These are phyloP conservation scores for Drosophila ezoana DNA, from an alignment of 2,888 invertebrate genomes.

Conservation along the genomic window DNA sequence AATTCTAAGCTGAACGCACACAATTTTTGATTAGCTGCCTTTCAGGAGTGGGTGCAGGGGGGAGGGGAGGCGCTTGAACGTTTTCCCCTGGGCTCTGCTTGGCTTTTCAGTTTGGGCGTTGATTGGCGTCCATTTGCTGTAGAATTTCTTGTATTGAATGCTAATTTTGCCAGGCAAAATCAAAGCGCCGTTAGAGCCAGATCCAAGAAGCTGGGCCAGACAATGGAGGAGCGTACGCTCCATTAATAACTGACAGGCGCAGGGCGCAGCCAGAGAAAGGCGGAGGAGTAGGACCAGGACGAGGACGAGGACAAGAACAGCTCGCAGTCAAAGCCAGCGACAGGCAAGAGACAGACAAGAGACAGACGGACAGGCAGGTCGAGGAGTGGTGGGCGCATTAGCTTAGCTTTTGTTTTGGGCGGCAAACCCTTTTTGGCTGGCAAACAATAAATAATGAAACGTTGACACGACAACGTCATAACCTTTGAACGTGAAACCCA, in stretches of 20 bases:
- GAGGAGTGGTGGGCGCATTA: slow-evolving; percentile 78
- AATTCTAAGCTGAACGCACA: slow-evolving; percentile 2
- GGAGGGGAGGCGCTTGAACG: background rate
- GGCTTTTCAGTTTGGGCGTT: slow-evolving; percentile 65
- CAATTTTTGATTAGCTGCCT: slow-evolving; percentile 20
- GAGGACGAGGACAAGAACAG: slow-evolving; percentile 18
- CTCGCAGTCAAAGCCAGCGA: slow-evolving; percentile 50
- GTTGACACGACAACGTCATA: slow-evolving; percentile 84
- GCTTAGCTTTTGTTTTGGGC: slow-evolving; percentile 70
- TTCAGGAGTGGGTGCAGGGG: background rate
- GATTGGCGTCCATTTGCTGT: slow-evolving; percentile 67
- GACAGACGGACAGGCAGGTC: slow-evolving; percentile 27
- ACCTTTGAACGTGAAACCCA: slow-evolving; percentile 83
- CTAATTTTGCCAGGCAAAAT: slow-evolving; percentile 76
- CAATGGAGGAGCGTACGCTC: slow-evolving; percentile 67
- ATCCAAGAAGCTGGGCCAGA: slow-evolving; percentile 39
- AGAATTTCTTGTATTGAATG: slow-evolving; percentile 77
- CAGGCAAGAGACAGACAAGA: slow-evolving; percentile 13
- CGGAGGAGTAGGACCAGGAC: background rate
- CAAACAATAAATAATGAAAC: slow-evolving; percentile 83
- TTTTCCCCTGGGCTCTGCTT: slow-evolving; percentile 11
- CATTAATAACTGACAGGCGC: slow-evolving; percentile 79
- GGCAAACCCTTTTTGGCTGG: slow-evolving; percentile 76
- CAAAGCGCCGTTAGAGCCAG: slow-evolving; percentile 72
- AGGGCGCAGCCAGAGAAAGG: slow-evolving; percentile 16